phyloP scores from a whole-genome alignment of 2,113 vertebrate genomes.

The Brachyhypopomus occidentalis region DNA sequence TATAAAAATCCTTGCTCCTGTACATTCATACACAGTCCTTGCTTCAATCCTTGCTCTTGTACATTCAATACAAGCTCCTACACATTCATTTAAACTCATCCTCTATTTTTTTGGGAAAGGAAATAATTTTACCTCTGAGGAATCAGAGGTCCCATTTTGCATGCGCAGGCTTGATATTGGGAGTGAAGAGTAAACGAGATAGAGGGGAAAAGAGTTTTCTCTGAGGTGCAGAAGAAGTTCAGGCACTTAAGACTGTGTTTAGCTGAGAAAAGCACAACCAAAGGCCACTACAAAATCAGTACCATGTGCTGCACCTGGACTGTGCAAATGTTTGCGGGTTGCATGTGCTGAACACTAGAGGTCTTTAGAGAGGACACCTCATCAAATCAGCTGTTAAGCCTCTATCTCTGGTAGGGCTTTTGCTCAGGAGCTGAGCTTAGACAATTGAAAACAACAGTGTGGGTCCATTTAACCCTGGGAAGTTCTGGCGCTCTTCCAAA shows the following conservation, averaged over 20 bases:
- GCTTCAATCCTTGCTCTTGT: neutral
- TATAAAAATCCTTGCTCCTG: neutral
- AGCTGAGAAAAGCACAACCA: conserved; percentile 36
- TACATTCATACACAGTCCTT: no score
- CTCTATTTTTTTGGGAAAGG: neutral
- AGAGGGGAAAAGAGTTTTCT: neutral
- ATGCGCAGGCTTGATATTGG: neutral
- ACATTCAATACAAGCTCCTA: no score
- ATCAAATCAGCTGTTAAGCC: neutral
- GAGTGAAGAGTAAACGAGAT: neutral
- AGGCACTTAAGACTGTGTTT: conserved; percentile 31
- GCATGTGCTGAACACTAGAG: conserved; percentile 12
- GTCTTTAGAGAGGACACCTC: neutral
- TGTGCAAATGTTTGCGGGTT: neutral
- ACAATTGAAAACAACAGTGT: neutral
- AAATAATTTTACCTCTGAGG: neutral
- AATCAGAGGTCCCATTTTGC: conserved; percentile 3
- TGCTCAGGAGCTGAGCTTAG: neutral
- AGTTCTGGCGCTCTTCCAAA: neutral
- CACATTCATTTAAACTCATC: neutral
- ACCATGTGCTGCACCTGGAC: conserved; percentile 41
- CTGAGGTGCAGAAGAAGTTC: conserved; percentile 27
- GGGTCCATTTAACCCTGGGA: neutral
- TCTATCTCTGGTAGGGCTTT: neutral
- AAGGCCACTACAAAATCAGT: conserved; percentile 29